phyloP scores from a whole-genome alignment of 2,888 invertebrate genomes.

The Polymixis lichenea region DNA sequence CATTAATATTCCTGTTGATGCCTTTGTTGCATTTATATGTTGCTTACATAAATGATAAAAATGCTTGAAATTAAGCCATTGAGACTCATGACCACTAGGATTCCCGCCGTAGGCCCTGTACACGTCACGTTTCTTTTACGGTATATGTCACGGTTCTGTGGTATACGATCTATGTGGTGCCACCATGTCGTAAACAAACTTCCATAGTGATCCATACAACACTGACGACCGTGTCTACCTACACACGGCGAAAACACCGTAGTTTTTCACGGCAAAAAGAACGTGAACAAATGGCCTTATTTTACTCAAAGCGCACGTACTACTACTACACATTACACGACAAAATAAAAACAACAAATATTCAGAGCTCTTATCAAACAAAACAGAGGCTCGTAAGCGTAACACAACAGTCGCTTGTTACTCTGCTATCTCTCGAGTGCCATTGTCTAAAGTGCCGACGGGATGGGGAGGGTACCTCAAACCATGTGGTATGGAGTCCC shows the following conservation, averaged over 20 bases:
- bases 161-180: too few relatives aligned
- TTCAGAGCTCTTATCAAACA: slow-evolving; percentile 18
- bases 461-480: slow-evolving; percentile 8
- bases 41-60: background rate
- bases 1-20: background rate
- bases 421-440: slow-evolving; percentile 45
- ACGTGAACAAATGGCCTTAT: too few relatives aligned
- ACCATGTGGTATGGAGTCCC: slow-evolving; percentile 20
- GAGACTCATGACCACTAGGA: background rate
- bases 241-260: too few relatives aligned
- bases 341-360: slow-evolving; percentile 19
- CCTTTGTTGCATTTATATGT: background rate
- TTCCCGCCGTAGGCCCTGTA: background rate
- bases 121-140: too few relatives aligned
- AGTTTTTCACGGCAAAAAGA: too few relatives aligned
- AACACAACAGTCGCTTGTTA: slow-evolving; percentile 39
- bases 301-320: background rate
- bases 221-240: too few relatives aligned
- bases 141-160: too few relatives aligned
- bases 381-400: slow-evolving; percentile 11
- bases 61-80: background rate
- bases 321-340: too few relatives aligned
- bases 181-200: too few relatives aligned
- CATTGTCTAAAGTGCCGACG: slow-evolving; percentile 43
- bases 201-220: too few relatives aligned